Base-by-base conservation (phyloP, 2,797 vertebrate species). In the Phylloscopus collybita region DNA sequence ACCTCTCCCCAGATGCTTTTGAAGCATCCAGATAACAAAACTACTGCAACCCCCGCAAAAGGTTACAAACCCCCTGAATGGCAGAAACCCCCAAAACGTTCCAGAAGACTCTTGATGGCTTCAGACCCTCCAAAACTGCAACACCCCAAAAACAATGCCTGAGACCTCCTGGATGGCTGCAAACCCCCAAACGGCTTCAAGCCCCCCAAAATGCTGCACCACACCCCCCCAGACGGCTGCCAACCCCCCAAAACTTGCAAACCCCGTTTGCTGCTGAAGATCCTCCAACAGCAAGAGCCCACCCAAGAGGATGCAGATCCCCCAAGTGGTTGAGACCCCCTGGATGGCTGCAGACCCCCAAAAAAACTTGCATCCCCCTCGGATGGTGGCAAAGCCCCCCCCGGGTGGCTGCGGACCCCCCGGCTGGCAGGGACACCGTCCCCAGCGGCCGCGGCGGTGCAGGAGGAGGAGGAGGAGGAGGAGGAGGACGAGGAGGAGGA, bases 231-330 rank as follows among this genome's bases (percentile, higher is more conserved):
- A 60, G 25, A 36, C 2, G 30, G 29, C 6, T 32, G 17, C 17
- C 34, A 1, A 1, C 1, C 14, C 34, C 32, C 13, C 54, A 18
- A 20, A 73, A 23, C 22, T 8, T 15, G 3, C 30, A 10, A 13
- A 1, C 8, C 5, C 10, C 19, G 18, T 5, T 16, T 0, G 3
- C 1, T 14, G 21, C 19, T 34, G 38, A 21, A 53, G 26, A 32
- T 4, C 30, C 57, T 26, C 30, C 50, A 30, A 12, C n/a, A 21
- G 25, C 30, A 9, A 0, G 15, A 40, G 13, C 57, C 42, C 25
- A 21, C 13, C n/a, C 25, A 11, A 40, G n/a, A 42, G 53, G 29
- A 9, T 3, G 42, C 4, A 30, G 56, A 34, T 15, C 34, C 57
- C 20, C 11, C 42, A 1, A 47, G 32, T 0, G 11, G 23, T 1